Conservation (phyloP, 2,888 invertebrate genomes). For the Cheilosia vernalis region DNA sequence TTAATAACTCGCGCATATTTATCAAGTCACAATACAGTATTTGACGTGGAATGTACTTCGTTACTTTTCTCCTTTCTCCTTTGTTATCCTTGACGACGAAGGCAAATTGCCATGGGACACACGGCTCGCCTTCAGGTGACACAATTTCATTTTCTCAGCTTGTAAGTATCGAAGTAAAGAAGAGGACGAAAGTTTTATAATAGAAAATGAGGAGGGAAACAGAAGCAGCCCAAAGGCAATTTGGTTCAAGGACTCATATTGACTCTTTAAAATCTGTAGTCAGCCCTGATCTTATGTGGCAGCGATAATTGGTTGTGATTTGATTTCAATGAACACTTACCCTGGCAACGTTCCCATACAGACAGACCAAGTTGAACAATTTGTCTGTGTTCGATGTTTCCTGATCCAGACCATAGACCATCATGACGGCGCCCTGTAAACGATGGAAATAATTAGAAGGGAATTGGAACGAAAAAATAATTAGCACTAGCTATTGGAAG, state of each 20-base stretch:
- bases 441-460: neutral
- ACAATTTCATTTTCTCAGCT: constrained; percentile 37
- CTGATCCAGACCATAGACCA: constrained; percentile 98
- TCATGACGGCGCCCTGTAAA: constrained; percentile 94
- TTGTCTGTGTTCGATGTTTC: constrained; percentile 97
- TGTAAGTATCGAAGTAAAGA: neutral
- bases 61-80: constrained; percentile 3
- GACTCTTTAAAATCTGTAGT: neutral
- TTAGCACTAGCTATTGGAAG: neutral
- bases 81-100: constrained; percentile 4
- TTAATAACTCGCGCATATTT: neutral
- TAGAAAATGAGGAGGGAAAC: neutral
- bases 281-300: neutral
- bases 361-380: constrained; percentile 98
- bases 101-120: constrained; percentile 11
- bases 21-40: neutral
- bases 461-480: neutral
- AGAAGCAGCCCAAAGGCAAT: neutral
- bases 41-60: neutral
- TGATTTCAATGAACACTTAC: constrained; percentile 85
- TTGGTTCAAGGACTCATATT: neutral
- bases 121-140: constrained; percentile 32
- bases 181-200: neutral
- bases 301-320: neutral
- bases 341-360: constrained; percentile 99